Base-by-base conservation (phyloP, 92 coral and sea anemone genomes). In the Umimayanthus kanabou region DNA sequence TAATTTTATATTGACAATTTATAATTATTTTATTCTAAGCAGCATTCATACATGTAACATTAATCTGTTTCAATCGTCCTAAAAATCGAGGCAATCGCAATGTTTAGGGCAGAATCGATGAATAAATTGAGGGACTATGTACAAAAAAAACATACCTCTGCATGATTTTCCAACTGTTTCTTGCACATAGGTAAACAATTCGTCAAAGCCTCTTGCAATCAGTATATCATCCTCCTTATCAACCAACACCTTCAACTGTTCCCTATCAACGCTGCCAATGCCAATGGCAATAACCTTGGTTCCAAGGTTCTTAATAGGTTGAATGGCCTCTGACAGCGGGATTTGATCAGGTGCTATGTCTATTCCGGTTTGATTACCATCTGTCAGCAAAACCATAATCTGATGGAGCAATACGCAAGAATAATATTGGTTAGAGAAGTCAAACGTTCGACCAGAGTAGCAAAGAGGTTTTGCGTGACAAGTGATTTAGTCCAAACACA, bases 311-410 rank as follows among this genome's bases (percentile, higher is more conserved):
- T 95, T 93, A 15, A 95, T 67, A 33, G 98, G 98, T 55, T 88
- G 39, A 29, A 95, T 58, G 39, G 98, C 95, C 7, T 93, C 91
- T 43, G 58, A 72, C 5, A 95, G 89, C 25, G 92, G 92, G 3
- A 71, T 72, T 45, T 87, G 90, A 43, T 83, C 28, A 22, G 92
- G 89, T 13, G 80, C 84, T 47, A n/a, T 73, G 80, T 93, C 96
- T 28, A 10, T 5, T 29, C 98, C 94, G 18, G 98, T 95, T 66
- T 95, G 98, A 77, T 95, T 95, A 20, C 98, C 98, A 77, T 95
- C 98, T 4, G 98, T 95, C 9, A 95, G 89, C 6, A 95, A 71
- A 40, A 95, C 93, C 92, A 92, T 71, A 28, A 95, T 93, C 98
- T 95, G 66, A 49, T 18, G 45, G 53, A 79, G 25, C 39, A 18